Percentiles rank a stretch among this genome's conserved stretches.
Conservation (phyloP, 1,140 invertebrate genomes). For the Micrasema longulum region DNA sequence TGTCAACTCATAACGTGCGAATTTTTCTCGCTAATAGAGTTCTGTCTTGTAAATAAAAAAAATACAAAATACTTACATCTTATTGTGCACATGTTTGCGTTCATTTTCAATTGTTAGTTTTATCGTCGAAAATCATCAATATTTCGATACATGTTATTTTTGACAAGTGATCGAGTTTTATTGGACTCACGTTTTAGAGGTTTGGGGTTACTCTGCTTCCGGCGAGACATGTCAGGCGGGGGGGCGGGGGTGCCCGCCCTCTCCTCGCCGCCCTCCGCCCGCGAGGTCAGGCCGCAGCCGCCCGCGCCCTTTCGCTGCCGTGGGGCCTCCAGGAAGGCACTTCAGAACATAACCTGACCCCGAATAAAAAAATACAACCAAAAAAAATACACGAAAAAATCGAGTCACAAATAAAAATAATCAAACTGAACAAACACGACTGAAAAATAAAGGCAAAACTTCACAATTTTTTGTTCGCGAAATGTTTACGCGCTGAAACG, state of each 20-base stretch:
- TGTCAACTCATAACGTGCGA: no score
- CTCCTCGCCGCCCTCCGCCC: conserved; percentile 36
- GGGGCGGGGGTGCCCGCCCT: conserved; percentile 40
- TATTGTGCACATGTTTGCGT: no score
- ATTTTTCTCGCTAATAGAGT: no score
- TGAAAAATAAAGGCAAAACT: conserved; percentile 11
- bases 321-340: background rate
- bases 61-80: no score
- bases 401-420: conserved; percentile 29
- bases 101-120: no score
- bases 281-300: conserved; percentile 14
- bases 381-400: conserved; percentile 13
- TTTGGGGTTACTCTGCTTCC: conserved; percentile 74
- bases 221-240: conserved; percentile 68
- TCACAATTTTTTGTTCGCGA: conserved; percentile 12
- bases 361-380: background rate
- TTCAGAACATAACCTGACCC: conserved; percentile 7
- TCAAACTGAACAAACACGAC: conserved; percentile 6
- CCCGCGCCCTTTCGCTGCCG: background rate
- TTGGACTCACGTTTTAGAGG: conserved; percentile 71
- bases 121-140: no score
- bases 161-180: background rate
- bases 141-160: no score
- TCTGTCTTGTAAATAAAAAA: no score
- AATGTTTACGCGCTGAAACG: conserved; percentile 38